Evolutionary conservation across 2,888 invertebrate species (phyloP), one percentile per base, ranked within the genome.

Genomic region (Melanotus villosus): DNA sequence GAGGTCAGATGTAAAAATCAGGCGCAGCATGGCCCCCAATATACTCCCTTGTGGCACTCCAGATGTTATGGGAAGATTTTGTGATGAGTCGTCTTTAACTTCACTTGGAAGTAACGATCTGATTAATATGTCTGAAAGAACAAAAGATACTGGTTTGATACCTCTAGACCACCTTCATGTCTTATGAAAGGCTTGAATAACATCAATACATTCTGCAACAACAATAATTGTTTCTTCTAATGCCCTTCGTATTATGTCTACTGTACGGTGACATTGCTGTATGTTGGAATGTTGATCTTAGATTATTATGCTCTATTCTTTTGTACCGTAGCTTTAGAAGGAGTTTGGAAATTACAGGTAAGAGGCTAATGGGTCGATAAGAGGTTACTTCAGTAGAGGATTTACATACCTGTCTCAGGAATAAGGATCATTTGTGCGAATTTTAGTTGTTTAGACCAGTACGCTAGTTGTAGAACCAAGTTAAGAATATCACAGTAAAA

Each of bases 41-140:
- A 41, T 41, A 41, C 41, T 16, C 41, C 16, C 16, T 16, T 41
- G 16, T 41, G 41, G 16, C 41, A 41, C 41, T 16, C 41, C n/a
- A 41, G 41, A 41, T 36, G 36, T 36, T 36, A 36, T 36, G 36
- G 36, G n/a, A n/a, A 6, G 41, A 41, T 14, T 41, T 41, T 16
- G 41, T 41, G 16, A 12, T 41, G 1, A 3, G 5, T 12, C 41
- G 3, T 41, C 16, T 16, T 41, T 16, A 41, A 41, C 41, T 41
- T 41, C 2, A 14, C 12, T 41, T 14, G 41, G 16, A 41, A 41
- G 41, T 41, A 41, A 41, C 14, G 34, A 34, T 34, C n/a, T 34
- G 41, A 16, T 41, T 14, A 16, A 5, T 16, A 41, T 41, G n/a
- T 2, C 14, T 41, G 16, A 41, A 41, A 41, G 16, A 16, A 16